A percentile compares a stretch with the other conserved stretches of the same genome.
phyloP scores from a whole-genome alignment of 1,140 invertebrate genomes.

The Ditylenchus dipsaci region DNA sequence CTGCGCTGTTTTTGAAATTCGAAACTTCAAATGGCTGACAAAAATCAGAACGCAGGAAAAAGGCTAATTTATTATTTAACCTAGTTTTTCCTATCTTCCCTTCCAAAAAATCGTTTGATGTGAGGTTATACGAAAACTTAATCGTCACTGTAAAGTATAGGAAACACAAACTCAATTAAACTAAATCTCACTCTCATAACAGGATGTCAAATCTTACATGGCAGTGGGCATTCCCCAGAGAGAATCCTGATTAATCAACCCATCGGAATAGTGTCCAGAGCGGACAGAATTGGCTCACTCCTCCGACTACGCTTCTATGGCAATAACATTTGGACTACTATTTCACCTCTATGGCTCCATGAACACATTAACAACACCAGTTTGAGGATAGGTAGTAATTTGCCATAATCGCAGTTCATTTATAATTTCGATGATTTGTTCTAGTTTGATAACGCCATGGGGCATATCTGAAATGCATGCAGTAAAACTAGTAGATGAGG shows the following conservation, averaged over 20 bases:
- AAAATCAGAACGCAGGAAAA: no score
- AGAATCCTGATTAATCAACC: constrained; percentile 98
- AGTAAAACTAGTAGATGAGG: no score
- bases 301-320: constrained; percentile 49
- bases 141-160: no score
- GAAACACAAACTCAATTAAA: no score
- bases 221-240: constrained; percentile 91
- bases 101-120: no score
- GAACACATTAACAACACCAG: not conserved
- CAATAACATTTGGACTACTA: constrained; percentile 52
- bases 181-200: constrained; percentile 62
- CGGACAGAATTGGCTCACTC: constrained; percentile 44
- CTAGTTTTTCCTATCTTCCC: no score
- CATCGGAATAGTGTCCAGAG: constrained; percentile 78
- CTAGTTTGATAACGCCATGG: not conserved
- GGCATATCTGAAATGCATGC: not conserved
- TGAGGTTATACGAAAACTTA: no score
- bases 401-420: no score
- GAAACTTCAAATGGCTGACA: no score
- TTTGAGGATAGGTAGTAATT: not conserved
- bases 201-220: constrained; percentile 93
- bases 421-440: not conserved
- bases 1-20: no score
- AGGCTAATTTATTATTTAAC: no score
- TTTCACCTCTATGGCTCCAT: constrained; percentile 48